Evolutionary conservation across 2,797 vertebrate species (phyloP).

Genomic region (Lates japonicus): DNA sequence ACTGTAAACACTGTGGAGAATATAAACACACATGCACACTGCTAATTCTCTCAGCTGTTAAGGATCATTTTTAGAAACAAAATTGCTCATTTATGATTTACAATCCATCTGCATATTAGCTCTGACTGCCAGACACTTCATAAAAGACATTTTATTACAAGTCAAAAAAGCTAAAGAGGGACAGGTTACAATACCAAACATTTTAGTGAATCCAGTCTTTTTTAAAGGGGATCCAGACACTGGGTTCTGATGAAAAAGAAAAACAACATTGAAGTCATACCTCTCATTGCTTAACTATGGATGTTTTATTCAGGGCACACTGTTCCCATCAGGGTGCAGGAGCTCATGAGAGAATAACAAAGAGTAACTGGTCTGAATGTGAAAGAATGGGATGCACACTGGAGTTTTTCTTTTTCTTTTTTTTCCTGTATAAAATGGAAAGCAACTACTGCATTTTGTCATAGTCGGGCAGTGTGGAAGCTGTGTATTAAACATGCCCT

Average conservation of each 20-base stretch:
- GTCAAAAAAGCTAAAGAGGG: not conserved
- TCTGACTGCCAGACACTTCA: slow-evolving; percentile 16
- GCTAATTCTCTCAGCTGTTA: slow-evolving; percentile 60
- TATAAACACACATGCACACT: slow-evolving; percentile 53
- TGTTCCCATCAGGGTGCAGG: slow-evolving; percentile 18
- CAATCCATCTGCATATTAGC: slow-evolving; percentile 9
- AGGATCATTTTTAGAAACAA: slow-evolving; percentile 21
- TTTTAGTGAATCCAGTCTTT: not conserved
- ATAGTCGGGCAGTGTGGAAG: not conserved
- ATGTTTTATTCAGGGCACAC: slow-evolving; percentile 30
- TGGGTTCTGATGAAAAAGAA: not conserved
- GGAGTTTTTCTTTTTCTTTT: not conserved
- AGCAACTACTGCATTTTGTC: slow-evolving; percentile 7
- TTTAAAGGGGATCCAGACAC: not conserved
- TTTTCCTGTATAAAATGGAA: slow-evolving; percentile 1
- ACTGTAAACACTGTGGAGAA: slow-evolving; percentile 73
- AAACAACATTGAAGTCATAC: not conserved
- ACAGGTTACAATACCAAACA: not conserved
- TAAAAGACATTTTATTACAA: slow-evolving; percentile 8
- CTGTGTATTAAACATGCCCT: not conserved
- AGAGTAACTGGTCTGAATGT: not conserved
- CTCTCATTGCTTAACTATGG: not conserved
- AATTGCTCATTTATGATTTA: slow-evolving; percentile 30
- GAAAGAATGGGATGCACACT: slow-evolving; percentile 18
- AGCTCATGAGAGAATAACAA: slow-evolving; percentile 29